Base-by-base conservation (phyloP, 2,888 invertebrate genomes). In the Chydorus sphaericus region DNA sequence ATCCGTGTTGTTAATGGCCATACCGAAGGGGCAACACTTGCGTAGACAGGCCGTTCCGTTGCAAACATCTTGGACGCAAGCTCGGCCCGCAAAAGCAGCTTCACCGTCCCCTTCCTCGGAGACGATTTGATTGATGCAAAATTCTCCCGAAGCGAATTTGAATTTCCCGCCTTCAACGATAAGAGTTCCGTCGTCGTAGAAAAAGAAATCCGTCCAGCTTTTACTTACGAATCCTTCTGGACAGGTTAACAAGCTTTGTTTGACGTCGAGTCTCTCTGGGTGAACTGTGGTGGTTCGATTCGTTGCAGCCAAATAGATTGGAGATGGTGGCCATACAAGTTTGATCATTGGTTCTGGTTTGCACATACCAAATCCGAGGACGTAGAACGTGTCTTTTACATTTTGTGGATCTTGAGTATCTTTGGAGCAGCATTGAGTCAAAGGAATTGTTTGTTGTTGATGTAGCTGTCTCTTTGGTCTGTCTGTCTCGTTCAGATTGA, bases 1-100 rank as follows among this genome's bases (percentile, higher is more conserved):
- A 4, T 30, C 31, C 16, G 29, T 28, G 4, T 10, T 14, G 26
- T 48, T 36, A 20, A 55, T 18, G 0, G 18, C 36, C 31, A 33
- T 28, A 7, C 55, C 55, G 31, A 29, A n/a, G 8, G 55, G 55
- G n/a, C 55, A 55, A n/a, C 55, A 55, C 14, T 49, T 48, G 30
- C 23, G 29, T 14, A 55, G 8, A 28, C 55, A 55, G 23, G 30
- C 20, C 1, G 48, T 55, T 49, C 37, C 31, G n/a, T 55, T 55
- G 36, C 55, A 55, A 8, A 36, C 31, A 26, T 55, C 37, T 10
- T 7, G 4, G 6, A 20, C 26, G 48, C 55, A 55, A 2, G 23
- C 11, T n/a, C 31, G 48, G n/a, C 48, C 49, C 20, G 52, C 23
- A 18, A 33, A 52, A 14, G 33, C 37, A 4, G 52, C 11, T 5